Evolutionary conservation across 2,797 vertebrate species (phyloP).

Genomic region (Esox masquinongy): DNA sequence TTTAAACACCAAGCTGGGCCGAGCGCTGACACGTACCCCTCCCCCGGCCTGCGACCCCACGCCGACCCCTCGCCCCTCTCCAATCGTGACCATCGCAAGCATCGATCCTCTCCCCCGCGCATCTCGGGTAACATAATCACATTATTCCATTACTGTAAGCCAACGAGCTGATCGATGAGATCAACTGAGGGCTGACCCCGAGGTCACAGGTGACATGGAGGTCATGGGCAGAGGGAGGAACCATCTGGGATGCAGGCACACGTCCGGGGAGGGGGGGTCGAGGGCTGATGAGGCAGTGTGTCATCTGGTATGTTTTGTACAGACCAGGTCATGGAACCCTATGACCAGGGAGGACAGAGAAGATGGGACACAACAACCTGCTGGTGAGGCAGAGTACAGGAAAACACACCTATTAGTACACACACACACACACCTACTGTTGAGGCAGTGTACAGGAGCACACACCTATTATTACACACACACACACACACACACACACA

Average conservation of each 20-base stretch:
- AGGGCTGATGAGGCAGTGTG: neutral
- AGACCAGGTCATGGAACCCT: neutral
- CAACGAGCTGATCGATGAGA: constrained; percentile 42
- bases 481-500: too few species aligned
- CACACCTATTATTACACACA: neutral
- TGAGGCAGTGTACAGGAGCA: too few species aligned
- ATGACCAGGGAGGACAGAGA: neutral
- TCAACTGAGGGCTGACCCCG: constrained; percentile 3
- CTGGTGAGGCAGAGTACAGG: neutral
- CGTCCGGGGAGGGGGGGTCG: neutral
- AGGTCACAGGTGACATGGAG: constrained; percentile 35
- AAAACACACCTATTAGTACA: neutral
- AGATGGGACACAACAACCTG: neutral
- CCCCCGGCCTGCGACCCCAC: neutral
- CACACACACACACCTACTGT: neutral
- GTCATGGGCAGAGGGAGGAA: constrained; percentile 9
- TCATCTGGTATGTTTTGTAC: neutral
- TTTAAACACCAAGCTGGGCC: constrained; percentile 2
- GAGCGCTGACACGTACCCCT: constrained; percentile 2
- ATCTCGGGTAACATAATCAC: constrained; percentile 33
- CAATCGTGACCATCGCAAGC: constrained; percentile 23
- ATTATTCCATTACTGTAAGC: constrained; percentile 57
- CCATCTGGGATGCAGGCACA: neutral
- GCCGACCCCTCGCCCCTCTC: too few species aligned
- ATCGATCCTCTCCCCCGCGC: constrained; percentile 18